A percentile compares a stretch with the other conserved stretches of the same genome.
These are phyloP conservation scores for Marmota flaviventris DNA, from an alignment of 2,113 vertebrate genomes.

Conservation along the genomic window DNA sequence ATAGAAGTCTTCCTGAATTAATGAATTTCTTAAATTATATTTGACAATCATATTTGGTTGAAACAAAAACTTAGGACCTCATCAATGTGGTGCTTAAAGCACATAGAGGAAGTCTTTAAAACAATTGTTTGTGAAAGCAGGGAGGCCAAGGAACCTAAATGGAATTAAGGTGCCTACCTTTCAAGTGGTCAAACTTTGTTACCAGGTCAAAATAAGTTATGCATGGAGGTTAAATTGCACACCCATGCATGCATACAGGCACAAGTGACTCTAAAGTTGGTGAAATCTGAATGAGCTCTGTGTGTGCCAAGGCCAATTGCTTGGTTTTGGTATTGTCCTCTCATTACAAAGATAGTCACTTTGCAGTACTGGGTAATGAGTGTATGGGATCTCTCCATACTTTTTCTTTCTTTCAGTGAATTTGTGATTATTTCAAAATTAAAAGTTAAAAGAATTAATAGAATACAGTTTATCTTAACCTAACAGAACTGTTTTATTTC, in stretches of 20 bases:
- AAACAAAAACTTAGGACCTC: no score
- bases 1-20: no score
- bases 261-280: not conserved
- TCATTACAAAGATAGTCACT: not conserved
- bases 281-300: not conserved
- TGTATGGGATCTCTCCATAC: rapidly evolving
- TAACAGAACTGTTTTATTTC: no score
- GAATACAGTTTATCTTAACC: not conserved
- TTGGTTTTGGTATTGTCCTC: not conserved
- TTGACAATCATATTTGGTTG: no score
- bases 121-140: no score
- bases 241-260: rapidly evolving
- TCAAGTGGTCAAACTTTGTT: not conserved
- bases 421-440: not conserved
- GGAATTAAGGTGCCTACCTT: no score
- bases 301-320: not conserved
- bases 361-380: no score
- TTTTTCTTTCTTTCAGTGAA: not conserved
- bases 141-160: no score
- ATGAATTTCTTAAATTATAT: no score
- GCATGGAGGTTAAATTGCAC: not conserved
- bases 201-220: not conserved
- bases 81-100: no score
- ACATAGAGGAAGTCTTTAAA: no score
- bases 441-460: not conserved